phyloP scores from a whole-genome alignment of 2,797 vertebrate genomes.

The Pangasius djambal region DNA sequence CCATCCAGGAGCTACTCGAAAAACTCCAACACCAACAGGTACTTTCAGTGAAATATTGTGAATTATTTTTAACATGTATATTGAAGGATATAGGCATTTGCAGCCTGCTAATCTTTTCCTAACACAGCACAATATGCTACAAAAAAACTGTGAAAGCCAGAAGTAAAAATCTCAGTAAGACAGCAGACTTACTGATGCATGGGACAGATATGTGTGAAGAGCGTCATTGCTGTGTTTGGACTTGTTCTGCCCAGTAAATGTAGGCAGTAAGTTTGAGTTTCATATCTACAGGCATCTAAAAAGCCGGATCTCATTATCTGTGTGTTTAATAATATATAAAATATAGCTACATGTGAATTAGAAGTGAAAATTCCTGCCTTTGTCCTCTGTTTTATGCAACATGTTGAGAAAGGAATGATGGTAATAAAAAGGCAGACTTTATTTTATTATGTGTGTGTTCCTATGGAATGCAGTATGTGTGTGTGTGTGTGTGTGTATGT shows the following conservation, averaged over 20 bases:
- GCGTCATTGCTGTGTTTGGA: constrained; percentile 30
- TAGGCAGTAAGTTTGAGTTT: background rate
- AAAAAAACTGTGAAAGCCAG: background rate
- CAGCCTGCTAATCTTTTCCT: background rate
- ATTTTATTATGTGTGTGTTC: too few species aligned
- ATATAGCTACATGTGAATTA: background rate
- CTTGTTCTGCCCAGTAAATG: constrained; percentile 16
- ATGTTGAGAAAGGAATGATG: background rate
- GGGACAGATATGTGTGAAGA: constrained; percentile 1
- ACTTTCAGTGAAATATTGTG: background rate
- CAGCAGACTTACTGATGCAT: background rate
- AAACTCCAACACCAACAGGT: constrained; percentile 39
- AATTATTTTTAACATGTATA: background rate
- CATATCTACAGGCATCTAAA: background rate
- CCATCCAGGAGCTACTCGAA: constrained; percentile 64
- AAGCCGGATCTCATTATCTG: background rate
- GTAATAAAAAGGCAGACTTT: background rate
- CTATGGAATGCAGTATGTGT: background rate
- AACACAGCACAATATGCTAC: background rate
- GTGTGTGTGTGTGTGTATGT: background rate
- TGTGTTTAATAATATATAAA: background rate
- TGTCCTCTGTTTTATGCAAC: background rate
- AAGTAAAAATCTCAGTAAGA: background rate
- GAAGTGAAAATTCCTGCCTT: background rate
- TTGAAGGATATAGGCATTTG: background rate